Evolutionary conservation across 2,797 vertebrate genomes (phyloP).

Genomic region (Hippopotamyrus pictus): DNA sequence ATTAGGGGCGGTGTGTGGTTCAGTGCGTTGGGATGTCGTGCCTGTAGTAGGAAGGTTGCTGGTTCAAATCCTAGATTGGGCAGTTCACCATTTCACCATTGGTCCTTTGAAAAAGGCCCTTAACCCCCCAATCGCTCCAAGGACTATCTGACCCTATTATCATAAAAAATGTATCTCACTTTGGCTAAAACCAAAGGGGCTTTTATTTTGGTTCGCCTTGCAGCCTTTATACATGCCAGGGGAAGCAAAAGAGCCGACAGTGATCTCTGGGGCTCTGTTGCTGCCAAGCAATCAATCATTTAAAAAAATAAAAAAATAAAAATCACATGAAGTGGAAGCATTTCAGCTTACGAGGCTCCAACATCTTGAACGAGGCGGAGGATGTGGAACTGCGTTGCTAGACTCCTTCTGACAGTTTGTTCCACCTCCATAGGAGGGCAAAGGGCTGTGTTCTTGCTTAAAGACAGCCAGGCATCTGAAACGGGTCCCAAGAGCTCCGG

Average conservation of each 20-base stretch:
- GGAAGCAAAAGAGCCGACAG: not conserved
- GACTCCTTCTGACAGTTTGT: conserved; percentile 10
- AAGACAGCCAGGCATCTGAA: not conserved
- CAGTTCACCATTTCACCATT: not conserved
- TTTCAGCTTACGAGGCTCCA: not conserved
- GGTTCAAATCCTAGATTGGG: not conserved
- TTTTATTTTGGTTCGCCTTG: not conserved
- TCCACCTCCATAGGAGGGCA: conserved; percentile 6
- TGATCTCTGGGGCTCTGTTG: not conserved
- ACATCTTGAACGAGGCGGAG: not conserved
- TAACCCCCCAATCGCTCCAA: not conserved
- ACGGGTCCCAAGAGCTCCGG: not conserved
- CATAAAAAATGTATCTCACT: not conserved
- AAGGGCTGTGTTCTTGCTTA: not conserved
- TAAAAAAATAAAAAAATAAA: not conserved
- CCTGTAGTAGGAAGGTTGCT: not conserved
- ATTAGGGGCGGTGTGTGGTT: not conserved
- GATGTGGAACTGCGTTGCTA: not conserved
- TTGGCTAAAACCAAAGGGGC: not conserved
- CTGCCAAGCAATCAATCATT: not conserved
- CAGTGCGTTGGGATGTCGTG: not conserved
- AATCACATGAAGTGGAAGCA: not conserved
- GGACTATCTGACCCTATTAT: not conserved
- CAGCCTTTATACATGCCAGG: not conserved
- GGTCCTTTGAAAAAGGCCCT: not conserved